phyloP scores from a whole-genome alignment of 1,140 invertebrate genomes.

The Drosophila navojoa region DNA sequence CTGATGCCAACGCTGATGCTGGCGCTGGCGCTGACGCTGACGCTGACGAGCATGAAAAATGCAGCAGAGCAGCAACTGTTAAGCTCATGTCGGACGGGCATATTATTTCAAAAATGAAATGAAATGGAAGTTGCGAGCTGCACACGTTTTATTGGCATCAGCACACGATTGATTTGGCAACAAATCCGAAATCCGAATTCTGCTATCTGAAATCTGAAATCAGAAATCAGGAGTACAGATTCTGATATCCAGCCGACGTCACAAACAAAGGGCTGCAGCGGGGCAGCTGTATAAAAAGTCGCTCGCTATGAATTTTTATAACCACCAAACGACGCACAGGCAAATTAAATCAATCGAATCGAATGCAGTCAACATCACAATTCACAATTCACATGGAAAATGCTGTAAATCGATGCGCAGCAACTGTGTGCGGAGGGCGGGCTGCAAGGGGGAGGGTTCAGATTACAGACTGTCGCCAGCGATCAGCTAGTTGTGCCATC shows the following conservation, averaged over 20 bases:
- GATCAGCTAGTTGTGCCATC: conserved; percentile 42
- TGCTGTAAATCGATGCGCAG: conserved; percentile 63
- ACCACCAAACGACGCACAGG: conserved; percentile 67
- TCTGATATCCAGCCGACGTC: too few relatives aligned
- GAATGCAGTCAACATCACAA: conserved; percentile 64
- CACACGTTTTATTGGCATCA: conserved; percentile 75
- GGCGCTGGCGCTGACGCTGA: conserved; percentile 24
- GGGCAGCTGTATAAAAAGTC: conserved; percentile 36
- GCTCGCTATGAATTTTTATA: conserved; percentile 79
- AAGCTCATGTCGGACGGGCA: conserved; percentile 36
- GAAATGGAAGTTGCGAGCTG: conserved; percentile 76
- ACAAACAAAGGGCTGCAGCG: conserved; percentile 2
- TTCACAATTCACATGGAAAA: conserved; percentile 76
- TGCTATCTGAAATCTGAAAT: neutral
- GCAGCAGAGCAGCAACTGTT: conserved; percentile 45
- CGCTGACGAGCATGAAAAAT: conserved; percentile 62
- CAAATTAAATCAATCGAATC: conserved; percentile 80
- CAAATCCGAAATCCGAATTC: conserved; percentile 55
- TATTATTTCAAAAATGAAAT: conserved; percentile 66
- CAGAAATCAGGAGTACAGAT: conserved; percentile 16
- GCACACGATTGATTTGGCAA: conserved; percentile 74
- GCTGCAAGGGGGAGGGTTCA: neutral
- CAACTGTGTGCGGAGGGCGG: neutral
- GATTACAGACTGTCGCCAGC: conserved; percentile 48
- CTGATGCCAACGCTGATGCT: neutral